These are phyloP conservation scores for Lithophane semibrunnea DNA, from an alignment of 2,888 invertebrate species.

Conservation along the genomic window DNA sequence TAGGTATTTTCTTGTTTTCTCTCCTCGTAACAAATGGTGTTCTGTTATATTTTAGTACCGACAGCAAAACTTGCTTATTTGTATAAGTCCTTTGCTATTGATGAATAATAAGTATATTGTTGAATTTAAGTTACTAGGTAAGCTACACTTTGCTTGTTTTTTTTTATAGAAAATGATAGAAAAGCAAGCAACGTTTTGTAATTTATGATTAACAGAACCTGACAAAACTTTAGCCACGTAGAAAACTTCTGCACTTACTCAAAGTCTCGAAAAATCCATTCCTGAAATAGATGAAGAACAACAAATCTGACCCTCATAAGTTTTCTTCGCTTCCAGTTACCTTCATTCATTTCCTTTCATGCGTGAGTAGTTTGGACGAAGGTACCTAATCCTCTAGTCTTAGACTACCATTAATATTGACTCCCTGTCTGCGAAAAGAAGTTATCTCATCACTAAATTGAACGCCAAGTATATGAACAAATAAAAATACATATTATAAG, in stretches of 20 bases:
- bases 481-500: too few relatives aligned
- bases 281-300: background rate
- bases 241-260: background rate
- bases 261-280: background rate
- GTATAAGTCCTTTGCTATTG: background rate
- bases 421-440: background rate
- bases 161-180: background rate
- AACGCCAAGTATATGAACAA: too few relatives aligned
- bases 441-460: background rate
- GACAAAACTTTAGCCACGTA: background rate
- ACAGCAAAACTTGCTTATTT: background rate
- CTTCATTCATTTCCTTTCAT: constrained; percentile 3
- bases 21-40: background rate
- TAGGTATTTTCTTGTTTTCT: constrained; percentile 5
- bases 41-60: background rate
- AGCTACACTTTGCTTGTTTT: background rate
- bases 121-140: background rate
- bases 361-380: background rate
- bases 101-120: background rate
- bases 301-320: background rate
- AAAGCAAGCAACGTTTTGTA: background rate
- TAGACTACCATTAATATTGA: background rate
- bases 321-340: background rate
- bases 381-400: background rate
- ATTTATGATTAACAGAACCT: background rate